Percentiles rank a stretch among this genome's conserved stretches.
These are phyloP conservation scores for Drosophila kurseongensis DNA, from an alignment of 1,140 invertebrate species.

Conservation along the genomic window DNA sequence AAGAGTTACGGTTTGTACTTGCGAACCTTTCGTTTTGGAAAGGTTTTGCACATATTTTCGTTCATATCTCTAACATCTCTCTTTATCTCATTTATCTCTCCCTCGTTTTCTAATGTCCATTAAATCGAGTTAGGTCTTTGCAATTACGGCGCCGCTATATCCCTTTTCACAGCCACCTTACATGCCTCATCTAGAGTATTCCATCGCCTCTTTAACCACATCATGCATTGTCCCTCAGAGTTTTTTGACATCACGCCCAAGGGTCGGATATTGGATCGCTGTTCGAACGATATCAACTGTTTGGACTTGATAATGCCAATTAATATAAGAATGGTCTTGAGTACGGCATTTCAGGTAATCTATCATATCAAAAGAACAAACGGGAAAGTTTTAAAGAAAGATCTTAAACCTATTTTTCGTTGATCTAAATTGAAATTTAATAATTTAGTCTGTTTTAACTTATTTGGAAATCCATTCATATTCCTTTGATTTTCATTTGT, in stretches of 20 bases:
- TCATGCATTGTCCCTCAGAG: constrained; percentile 88
- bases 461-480: background rate
- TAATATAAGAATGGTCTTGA: constrained; percentile 76
- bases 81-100: constrained; percentile 26
- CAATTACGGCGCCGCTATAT: constrained; percentile 85
- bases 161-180: constrained; percentile 87
- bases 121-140: constrained; percentile 58
- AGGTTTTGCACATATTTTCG: constrained; percentile 19
- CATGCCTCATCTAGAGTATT: constrained; percentile 85
- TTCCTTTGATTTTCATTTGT: background rate
- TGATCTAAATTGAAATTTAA: too few relatives aligned
- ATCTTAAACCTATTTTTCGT: too few relatives aligned
- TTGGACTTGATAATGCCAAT: constrained; percentile 86
- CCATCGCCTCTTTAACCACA: constrained; percentile 86
- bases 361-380: background rate
- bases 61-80: constrained; percentile 34
- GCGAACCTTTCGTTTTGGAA: constrained; percentile 12
- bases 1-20: constrained; percentile 72
- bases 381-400: background rate
- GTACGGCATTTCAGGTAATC: constrained; percentile 76
- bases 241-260: constrained; percentile 92
- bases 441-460: too few relatives aligned
- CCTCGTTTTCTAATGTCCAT: constrained; percentile 5
- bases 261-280: constrained; percentile 91
- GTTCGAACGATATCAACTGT: constrained; percentile 90